Evolutionary conservation across 2,888 invertebrate genomes (phyloP).

Genomic region (Leistus spinibarbis): DNA sequence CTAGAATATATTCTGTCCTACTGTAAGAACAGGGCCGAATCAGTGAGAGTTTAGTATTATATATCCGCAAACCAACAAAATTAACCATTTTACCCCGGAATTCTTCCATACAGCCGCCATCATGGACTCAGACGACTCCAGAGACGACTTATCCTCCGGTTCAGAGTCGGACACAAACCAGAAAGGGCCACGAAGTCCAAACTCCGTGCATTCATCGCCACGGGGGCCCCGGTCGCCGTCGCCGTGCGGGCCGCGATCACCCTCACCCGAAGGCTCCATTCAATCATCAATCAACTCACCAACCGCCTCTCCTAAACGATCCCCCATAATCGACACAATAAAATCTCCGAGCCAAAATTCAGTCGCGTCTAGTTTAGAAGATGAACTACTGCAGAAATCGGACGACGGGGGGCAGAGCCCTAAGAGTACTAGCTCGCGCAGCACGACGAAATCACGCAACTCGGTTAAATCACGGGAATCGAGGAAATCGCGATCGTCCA

Average conservation of each 20-base stretch:
- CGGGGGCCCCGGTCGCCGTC: conserved; percentile 41
- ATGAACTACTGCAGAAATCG: conserved; percentile 17
- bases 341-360: conserved; percentile 31
- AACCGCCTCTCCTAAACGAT: conserved; percentile 21
- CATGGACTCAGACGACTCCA: conserved; percentile 69
- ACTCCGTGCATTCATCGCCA: conserved; percentile 35
- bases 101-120: conserved; percentile 8
- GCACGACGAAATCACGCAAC: conserved; percentile 24
- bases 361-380: conserved; percentile 21
- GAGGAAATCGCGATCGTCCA: conserved; percentile 26
- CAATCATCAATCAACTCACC: conserved; percentile 39
- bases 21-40: neutral
- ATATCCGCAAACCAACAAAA: neutral
- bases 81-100: neutral
- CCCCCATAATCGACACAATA: conserved; percentile 18
- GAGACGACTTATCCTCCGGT: conserved; percentile 60
- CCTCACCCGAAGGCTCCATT: conserved; percentile 39
- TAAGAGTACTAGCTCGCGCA: conserved; percentile 27
- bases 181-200: conserved; percentile 44
- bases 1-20: neutral
- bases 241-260: conserved; percentile 45
- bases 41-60: neutral
- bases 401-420: conserved; percentile 27
- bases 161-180: conserved; percentile 52
- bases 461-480: conserved; percentile 28